Evolutionary conservation across 2,888 invertebrate species (phyloP), one percentile per base, ranked within the genome.

Genomic region (Cepaea hortensis): DNA sequence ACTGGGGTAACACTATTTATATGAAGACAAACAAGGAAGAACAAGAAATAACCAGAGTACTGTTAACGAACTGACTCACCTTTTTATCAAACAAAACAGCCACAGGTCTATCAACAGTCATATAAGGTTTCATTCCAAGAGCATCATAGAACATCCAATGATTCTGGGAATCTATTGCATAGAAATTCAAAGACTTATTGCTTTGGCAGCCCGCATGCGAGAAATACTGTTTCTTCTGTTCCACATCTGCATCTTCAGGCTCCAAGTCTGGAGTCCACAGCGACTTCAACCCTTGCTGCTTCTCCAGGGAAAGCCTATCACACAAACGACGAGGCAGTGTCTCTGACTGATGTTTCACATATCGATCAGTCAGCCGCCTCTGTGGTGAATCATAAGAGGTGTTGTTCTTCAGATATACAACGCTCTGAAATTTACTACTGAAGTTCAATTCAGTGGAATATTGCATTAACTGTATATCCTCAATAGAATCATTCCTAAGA

Each of bases 81-180:
- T 86, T 84, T 86, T 88, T 89, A 81, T 97, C 96, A 89, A 97
- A 94, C 91, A 97, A 96, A 85, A 97, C 95, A 77, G 96, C 96
- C 82, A 91, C 89, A 65, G 92, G 90, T 77, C 82, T 75, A 11
- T 77, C 79, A 20, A 83, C 76, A 48, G 88, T 65, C 62, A 79
- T 81, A 11, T 84, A 61, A 96, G 89, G 73, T 46, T 97, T 96
- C 48, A 97, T 95, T 3, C 97, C 97, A 7, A 97, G 95, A 50
- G 96, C 96, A 92, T 97, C 96, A 0, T 97, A 96, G 92, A 97
- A 97, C 91, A 96, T 96, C 90, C 96, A 96, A 92, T 97, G 96
- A 84, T 95, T 95, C 2, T 96, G 94, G 90, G 96, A 96, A 93
- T 98, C 97, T 90, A 98, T 95, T 0, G 97, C 96, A 68, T 97